Conservation (phyloP, 2,797 vertebrate genomes). For the Phrynocephalus forsythii region DNA sequence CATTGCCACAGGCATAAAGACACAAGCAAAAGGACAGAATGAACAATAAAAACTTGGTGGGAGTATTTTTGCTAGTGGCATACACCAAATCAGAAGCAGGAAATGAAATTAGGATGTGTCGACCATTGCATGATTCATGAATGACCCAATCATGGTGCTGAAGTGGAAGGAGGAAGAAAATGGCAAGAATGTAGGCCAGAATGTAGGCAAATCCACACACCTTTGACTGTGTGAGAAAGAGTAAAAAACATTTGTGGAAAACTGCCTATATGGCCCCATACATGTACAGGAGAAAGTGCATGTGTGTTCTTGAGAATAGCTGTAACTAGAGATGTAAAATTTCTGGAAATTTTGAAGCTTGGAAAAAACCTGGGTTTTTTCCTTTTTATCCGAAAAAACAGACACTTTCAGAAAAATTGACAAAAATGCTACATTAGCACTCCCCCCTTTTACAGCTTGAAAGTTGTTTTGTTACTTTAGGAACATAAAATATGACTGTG, state of each 20-base stretch:
- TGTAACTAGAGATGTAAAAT: no score
- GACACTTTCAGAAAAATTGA: no score
- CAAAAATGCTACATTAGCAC: no score
- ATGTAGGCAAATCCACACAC: background rate
- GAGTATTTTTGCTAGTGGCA: background rate
- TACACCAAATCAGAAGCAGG: background rate
- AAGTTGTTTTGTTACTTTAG: no score
- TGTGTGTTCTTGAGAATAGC: background rate
- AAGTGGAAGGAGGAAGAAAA: background rate
- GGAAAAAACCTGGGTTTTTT: no score
- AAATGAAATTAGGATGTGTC: background rate
- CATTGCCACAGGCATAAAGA: background rate
- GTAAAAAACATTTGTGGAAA: no score
- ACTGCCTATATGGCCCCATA: background rate
- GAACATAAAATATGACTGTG: no score
- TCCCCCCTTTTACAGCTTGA: no score
- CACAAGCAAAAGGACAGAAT: background rate
- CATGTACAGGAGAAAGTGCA: background rate
- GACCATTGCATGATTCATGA: background rate
- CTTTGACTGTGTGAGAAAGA: background rate
- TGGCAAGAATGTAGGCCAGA: background rate
- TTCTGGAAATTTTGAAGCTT: no score
- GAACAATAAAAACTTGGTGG: background rate
- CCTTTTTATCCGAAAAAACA: no score
- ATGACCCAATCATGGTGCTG: no score